Evolutionary conservation across 2,797 vertebrate species (phyloP), one percentile per base, ranked within the genome.

Genomic region (Notolabrus celidotus): DNA sequence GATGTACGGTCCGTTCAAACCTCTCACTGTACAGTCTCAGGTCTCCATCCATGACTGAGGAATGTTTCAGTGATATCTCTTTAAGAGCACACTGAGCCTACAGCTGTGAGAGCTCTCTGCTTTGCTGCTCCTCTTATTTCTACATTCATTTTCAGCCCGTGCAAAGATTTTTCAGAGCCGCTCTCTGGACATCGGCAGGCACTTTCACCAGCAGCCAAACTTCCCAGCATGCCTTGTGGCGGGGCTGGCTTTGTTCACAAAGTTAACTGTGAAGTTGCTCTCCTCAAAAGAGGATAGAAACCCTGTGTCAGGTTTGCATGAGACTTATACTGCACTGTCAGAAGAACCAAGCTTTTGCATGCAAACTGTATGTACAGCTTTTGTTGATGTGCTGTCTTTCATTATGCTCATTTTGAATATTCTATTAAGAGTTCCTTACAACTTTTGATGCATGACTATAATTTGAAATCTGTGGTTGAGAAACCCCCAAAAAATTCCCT

Each of bases 211-310:
- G 75, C 67, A 81, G 85, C 85, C 86, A 91, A 86, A 84, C 79
- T 84, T 89, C 93, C 92, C 92, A 90, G 88, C 88, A 89, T 89
- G 81, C 92, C 49, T 84, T 78, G 77, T 45, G 62, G 78, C 70
- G 19, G 76, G 84, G 67, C 74, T 67, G 72, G 79, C 81, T 87
- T 86, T 84, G 82, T 85, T 83, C 78, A 47, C 67, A 60, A 70
- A 83, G 77, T 92, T 92, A 92, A 93, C 90, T 90, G 88, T 92
- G 88, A 86, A 80, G 86, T 65, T 86, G 67, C 86, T 76, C 76
- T 45, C 65, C 79, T 62, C 17, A 7, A 74, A 69, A 55, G 17
- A 34, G 73, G 59, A 65, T 29, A 46, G 52, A 52, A 51, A 63
- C 22, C 12, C 22, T 50, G 47, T 39, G 23, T 74, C 27, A 41